These are phyloP conservation scores for Peromyscus polionotus DNA, from an alignment of 2,113 vertebrate species.

Conservation along the genomic window DNA sequence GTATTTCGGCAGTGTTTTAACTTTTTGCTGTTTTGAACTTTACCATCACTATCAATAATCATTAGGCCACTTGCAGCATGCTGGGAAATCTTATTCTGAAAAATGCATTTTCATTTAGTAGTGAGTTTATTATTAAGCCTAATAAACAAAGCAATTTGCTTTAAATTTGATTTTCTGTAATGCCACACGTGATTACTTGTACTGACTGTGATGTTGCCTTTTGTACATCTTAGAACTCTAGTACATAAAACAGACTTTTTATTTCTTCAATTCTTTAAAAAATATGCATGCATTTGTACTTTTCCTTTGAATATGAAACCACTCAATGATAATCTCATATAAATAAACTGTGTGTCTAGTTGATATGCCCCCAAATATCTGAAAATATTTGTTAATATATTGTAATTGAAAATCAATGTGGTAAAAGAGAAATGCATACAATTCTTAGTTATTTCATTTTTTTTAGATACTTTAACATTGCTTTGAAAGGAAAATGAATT, in stretches of 20 bases:
- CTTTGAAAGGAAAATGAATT: slow-evolving; percentile 18
- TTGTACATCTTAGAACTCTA: not conserved
- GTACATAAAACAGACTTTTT: not conserved
- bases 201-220: slow-evolving; percentile 27
- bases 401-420: not conserved
- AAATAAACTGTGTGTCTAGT: not conserved
- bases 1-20: slow-evolving; percentile 75
- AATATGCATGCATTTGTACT: not conserved
- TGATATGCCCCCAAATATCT: not conserved
- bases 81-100: slow-evolving; percentile 55
- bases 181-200: slow-evolving; percentile 5
- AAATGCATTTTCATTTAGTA: slow-evolving; percentile 74
- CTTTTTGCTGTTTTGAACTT: slow-evolving; percentile 84
- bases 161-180: slow-evolving; percentile 65
- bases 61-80: slow-evolving; percentile 54
- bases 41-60: slow-evolving; percentile 82
- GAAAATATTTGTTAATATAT: not conserved
- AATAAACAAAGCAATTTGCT: slow-evolving; percentile 80
- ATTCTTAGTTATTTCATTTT: slow-evolving; percentile 15
- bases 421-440: not conserved
- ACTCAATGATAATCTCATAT: not conserved
- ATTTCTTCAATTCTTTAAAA: slow-evolving; percentile 1
- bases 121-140: slow-evolving; percentile 66
- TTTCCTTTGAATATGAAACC: not conserved
- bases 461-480: slow-evolving; percentile 24